Evolutionary conservation across 2,888 invertebrate genomes (phyloP), one percentile per base, ranked within the genome.

Genomic region (Drosophila stalkeri): DNA sequence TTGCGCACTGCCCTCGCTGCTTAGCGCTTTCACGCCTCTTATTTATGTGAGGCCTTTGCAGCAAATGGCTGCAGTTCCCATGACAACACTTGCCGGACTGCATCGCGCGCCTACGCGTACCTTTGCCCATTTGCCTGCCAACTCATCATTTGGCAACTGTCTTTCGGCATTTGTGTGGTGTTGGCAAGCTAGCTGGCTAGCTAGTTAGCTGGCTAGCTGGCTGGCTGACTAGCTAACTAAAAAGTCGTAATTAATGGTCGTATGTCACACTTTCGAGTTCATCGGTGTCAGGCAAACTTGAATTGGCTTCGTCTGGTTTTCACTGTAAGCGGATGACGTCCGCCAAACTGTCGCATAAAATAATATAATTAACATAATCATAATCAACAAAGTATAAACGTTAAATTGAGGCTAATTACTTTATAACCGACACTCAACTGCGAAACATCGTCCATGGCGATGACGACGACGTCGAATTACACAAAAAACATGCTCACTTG

Each of bases 341-440:
- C 75, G 75, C 72, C 77, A 82, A 82, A 85, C 75, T 82, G 81
- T 85, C 87, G 80, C 87, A 88, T 89, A 83, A 86, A 89, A 86
- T 82, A 80, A 81, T 86, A 87, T 89, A 87, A 87, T 87, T 87
- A 87, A 89, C 87, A 87, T 89, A 89, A 88, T 89, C 89, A 88
- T 88, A 89, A 88, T 88, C 89, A 88, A 89, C 87, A 85, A 80
- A 85, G 89, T 89, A 88, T 89, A 82, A 89, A 89, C 89, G 86
- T 85, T 87, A 88, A 88, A 88, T 88, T 88, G 87, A 83, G 87
- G 87, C 87, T 88, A 88, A 88, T 88, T 88, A 89, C 87, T 89
- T 86, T 86, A 86, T 86, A 86, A 86, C 86, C 86, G 86, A 81
- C 86, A 86, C 86, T 86, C 88, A 87, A 80, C 82, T 75, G 76